Conservation (phyloP, 2,888 invertebrate genomes). For the Drosophila peninsularis region DNA sequence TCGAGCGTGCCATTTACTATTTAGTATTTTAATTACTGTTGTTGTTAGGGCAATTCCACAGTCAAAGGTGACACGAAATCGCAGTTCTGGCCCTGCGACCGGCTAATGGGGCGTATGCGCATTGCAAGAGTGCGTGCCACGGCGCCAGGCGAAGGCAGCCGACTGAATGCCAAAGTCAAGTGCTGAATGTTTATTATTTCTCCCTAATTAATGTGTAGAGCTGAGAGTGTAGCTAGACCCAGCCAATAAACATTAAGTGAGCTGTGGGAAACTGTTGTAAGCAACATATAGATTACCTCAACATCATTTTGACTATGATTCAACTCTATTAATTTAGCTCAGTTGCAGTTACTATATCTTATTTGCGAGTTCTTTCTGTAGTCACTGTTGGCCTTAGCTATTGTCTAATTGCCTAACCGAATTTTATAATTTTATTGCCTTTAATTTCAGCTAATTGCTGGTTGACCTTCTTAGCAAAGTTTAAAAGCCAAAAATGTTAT, state of each 20-base stretch:
- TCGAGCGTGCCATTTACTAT: constrained; percentile 20
- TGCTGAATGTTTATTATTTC: background rate
- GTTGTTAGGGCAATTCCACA: constrained; percentile 21
- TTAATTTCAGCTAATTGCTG: background rate
- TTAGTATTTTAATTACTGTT: constrained; percentile 10
- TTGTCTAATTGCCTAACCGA: background rate
- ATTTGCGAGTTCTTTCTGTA: background rate
- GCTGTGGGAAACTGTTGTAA: background rate
- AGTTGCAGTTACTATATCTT: background rate
- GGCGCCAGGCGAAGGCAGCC: constrained; percentile 26
- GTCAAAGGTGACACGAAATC: constrained; percentile 45
- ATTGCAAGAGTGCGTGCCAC: constrained; percentile 60
- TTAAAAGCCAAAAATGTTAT: background rate
- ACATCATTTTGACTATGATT: background rate
- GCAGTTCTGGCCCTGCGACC: constrained; percentile 33
- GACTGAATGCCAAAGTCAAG: constrained; percentile 42
- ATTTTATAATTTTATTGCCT: constrained; percentile 2
- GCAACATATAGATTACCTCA: background rate
- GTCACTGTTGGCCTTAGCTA: background rate
- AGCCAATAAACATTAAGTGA: background rate
- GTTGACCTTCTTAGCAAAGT: constrained; percentile 29
- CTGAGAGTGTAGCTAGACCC: no score
- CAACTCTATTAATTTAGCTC: background rate
- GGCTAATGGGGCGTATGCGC: constrained; percentile 59
- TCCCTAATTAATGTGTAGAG: constrained; percentile 1